These are phyloP conservation scores for Melanophora roralis DNA, from an alignment of 2,888 invertebrate genomes.

Conservation along the genomic window DNA sequence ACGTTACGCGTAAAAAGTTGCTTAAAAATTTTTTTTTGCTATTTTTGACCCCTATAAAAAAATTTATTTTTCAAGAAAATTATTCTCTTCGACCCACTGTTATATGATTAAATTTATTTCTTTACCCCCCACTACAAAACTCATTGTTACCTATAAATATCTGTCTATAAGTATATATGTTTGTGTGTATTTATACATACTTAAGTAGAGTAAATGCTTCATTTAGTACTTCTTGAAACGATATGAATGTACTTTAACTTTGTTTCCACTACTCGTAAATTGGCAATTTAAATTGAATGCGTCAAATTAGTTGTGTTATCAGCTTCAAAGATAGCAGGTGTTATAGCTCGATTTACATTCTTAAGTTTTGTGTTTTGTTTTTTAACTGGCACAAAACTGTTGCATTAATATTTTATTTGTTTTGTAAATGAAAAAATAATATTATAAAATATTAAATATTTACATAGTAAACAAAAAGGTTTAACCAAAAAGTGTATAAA, in stretches of 20 bases:
- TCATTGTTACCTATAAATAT: background rate
- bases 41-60: no score
- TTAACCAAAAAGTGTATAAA: background rate
- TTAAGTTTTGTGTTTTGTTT: background rate
- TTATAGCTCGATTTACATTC: slow-evolving; percentile 36
- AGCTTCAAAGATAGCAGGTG: slow-evolving; percentile 74
- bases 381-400: background rate
- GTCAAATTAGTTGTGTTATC: slow-evolving; percentile 76
- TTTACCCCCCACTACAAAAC: background rate
- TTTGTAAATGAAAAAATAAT: background rate
- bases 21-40: no score
- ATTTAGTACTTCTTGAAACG: slow-evolving; percentile 29
- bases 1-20: no score
- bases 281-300: slow-evolving; percentile 76
- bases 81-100: slow-evolving; percentile 1
- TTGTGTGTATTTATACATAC: background rate
- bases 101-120: background rate
- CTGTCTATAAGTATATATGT: background rate
- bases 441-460: slow-evolving; percentile 16
- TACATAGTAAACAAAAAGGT: background rate
- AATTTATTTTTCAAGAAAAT: no score
- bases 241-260: background rate
- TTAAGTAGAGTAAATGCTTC: background rate
- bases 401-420: background rate
- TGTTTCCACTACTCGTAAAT: slow-evolving; percentile 66